phyloP scores from a whole-genome alignment of 1,140 invertebrate genomes.

The Bombus haemorrhoidalis region DNA sequence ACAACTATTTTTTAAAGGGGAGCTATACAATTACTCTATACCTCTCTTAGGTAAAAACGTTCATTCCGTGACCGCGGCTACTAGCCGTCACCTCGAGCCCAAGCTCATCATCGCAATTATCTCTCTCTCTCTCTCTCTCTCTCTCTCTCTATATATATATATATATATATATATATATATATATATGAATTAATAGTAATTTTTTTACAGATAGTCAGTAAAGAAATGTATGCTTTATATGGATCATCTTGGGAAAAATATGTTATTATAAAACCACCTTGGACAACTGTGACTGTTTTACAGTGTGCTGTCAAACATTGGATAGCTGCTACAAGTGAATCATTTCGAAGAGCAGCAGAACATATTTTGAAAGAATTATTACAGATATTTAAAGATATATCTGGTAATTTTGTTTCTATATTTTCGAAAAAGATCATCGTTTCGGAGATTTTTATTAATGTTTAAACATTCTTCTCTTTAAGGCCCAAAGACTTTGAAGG shows the following conservation, averaged over 20 bases:
- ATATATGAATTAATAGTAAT: not conserved
- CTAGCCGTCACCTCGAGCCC: too few species aligned
- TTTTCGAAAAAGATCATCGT: not conserved
- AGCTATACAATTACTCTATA: too few species aligned
- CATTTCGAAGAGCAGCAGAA: conserved; percentile 69
- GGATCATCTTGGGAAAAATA: conserved; percentile 74
- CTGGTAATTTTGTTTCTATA: conserved; percentile 49
- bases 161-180: not conserved
- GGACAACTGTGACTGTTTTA: conserved; percentile 71
- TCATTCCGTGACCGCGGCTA: too few species aligned
- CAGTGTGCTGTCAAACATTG: conserved; percentile 79
- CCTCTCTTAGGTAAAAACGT: too few species aligned
- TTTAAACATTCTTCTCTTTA: conserved; percentile 39
- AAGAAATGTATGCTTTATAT: conserved; percentile 76
- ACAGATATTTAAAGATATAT: conserved; percentile 55
- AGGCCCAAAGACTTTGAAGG: conserved; percentile 65
- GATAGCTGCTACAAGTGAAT: conserved; percentile 76
- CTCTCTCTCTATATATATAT: too few species aligned
- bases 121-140: too few species aligned
- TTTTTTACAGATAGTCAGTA: conserved; percentile 72
- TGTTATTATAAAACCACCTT: conserved; percentile 77
- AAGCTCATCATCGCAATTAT: too few species aligned
- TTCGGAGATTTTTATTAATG: not conserved
- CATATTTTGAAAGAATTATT: conserved; percentile 65
- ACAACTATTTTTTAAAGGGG: too few species aligned